Conservation (phyloP, 1,140 invertebrate genomes). For the Panonychus citri region DNA sequence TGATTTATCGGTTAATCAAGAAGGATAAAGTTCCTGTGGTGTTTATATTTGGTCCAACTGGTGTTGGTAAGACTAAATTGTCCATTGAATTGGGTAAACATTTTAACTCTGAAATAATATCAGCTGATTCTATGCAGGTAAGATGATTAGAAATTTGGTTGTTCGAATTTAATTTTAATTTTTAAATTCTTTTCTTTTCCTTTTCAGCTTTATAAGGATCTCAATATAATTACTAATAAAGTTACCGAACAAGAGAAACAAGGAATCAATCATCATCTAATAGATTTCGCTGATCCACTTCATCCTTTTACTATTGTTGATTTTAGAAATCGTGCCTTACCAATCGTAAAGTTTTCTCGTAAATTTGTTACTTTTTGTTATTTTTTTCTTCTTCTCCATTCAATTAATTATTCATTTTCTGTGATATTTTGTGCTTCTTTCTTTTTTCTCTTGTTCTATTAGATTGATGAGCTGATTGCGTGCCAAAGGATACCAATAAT, state of each 20-base stretch:
- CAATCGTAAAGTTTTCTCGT: constrained; percentile 35
- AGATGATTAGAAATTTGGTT: background rate
- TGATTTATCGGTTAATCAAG: too few relatives aligned
- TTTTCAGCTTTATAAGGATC: constrained; percentile 63
- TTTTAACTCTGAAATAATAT: constrained; percentile 86
- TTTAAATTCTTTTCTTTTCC: constrained; percentile 16
- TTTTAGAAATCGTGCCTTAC: constrained; percentile 53
- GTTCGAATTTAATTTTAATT: constrained; percentile 9
- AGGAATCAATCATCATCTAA: constrained; percentile 57
- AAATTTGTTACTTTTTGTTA: background rate
- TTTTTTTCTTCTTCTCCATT: background rate
- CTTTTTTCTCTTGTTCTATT: constrained; percentile 4
- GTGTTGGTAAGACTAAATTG: constrained; percentile 87
- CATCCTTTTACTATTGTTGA: constrained; percentile 57
- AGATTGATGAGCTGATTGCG: constrained; percentile 50
- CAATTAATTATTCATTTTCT: background rate
- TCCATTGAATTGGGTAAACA: constrained; percentile 64
- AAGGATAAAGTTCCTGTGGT: constrained; percentile 32
- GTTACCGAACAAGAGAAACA: constrained; percentile 54
- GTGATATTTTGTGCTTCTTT: background rate
- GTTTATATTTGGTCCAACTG: constrained; percentile 79
- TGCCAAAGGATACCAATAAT: constrained; percentile 62
- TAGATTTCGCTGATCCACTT: constrained; percentile 60
- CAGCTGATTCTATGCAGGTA: constrained; percentile 98
- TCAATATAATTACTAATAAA: constrained; percentile 92